Evolutionary conservation across 2,888 invertebrate genomes (phyloP), one percentile per base, ranked within the genome.

Genomic region (Eupithecia vulgata): DNA sequence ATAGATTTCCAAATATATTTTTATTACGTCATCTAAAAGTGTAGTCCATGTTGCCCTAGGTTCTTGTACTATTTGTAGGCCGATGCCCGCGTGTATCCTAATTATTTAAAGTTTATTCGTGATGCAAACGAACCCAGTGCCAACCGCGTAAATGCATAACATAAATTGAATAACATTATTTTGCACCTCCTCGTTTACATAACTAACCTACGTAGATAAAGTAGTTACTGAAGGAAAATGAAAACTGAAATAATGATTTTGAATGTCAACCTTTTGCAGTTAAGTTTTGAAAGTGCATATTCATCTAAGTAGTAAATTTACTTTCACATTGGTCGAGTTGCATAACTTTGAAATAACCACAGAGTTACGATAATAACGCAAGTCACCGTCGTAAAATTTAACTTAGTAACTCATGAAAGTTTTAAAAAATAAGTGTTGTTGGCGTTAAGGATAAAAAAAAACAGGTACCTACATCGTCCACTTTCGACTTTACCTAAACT

Each of bases 81-180:
- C 87, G 80, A 72, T 82, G 84, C 80, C 77, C 80, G 69, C 42
- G 34, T 30, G 37, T 12, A 81, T 73, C 81, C 80, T 84, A 83
- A 84, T 86, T 85, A 84, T 82, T 81, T 75, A 78, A 75, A 77
- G 79, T 80, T 81, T 81, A 83, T 85, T 82, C 81, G 78, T 83
- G 81, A 77, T 79, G 73, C 79, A 82, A 84, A 82, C 81, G 79
- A 79, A 81, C 68, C 77, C 73, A 82, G 68, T 77, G 74, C 78
- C 76, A 74, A 67, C 69, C 68, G 72, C 75, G 65, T 76, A 74
- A 71, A 69, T 72, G 48, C 72, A 72, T 72, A 70, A 75, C 35
- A 35, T 68, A 45, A 17, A 21, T 25, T 59, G n/a, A 62, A 57
- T 68, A 67, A 65, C 64, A 25, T 72, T 57, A 69, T 69, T 62